Evolutionary conservation across 2,888 invertebrate species (phyloP).

Genomic region (Conomelus anceps): DNA sequence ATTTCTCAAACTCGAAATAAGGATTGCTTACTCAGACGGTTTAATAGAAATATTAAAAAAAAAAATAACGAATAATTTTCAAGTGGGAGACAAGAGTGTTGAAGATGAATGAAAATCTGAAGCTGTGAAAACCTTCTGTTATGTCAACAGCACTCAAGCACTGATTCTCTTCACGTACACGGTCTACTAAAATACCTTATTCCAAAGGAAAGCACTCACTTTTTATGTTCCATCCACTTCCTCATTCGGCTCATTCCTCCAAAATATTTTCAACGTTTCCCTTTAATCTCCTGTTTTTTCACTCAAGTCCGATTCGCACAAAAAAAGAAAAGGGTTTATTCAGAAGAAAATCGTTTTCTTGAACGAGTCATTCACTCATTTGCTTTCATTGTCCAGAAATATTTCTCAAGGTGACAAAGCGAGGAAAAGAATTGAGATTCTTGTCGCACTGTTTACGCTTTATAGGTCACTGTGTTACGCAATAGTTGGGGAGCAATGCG

Average conservation of each 20-base stretch:
- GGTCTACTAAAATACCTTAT: not conserved
- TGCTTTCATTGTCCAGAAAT: not conserved
- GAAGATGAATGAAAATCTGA: no score
- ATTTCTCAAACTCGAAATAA: no score
- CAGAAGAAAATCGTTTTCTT: not conserved
- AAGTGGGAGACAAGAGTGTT: no score
- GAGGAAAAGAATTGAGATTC: not conserved
- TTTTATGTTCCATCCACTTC: not conserved
- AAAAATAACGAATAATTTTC: no score
- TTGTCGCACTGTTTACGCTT: not conserved
- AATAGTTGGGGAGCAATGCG: no score
- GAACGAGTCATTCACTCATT: not conserved
- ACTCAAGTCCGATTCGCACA: not conserved
- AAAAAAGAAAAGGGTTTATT: not conserved
- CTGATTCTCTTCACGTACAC: not conserved
- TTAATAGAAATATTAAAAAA: not conserved
- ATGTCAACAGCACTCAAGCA: not conserved
- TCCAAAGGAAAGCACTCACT: not conserved
- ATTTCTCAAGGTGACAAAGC: not conserved
- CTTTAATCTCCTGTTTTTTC: not conserved
- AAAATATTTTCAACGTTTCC: not conserved
- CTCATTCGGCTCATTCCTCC: no score
- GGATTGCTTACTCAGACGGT: no score
- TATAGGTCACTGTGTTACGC: not conserved
- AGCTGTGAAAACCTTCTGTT: no score